A percentile compares a stretch with the other conserved stretches of the same genome.
phyloP scores from a whole-genome alignment of 1,140 invertebrate species.

The Euwallacea fornicatus region DNA sequence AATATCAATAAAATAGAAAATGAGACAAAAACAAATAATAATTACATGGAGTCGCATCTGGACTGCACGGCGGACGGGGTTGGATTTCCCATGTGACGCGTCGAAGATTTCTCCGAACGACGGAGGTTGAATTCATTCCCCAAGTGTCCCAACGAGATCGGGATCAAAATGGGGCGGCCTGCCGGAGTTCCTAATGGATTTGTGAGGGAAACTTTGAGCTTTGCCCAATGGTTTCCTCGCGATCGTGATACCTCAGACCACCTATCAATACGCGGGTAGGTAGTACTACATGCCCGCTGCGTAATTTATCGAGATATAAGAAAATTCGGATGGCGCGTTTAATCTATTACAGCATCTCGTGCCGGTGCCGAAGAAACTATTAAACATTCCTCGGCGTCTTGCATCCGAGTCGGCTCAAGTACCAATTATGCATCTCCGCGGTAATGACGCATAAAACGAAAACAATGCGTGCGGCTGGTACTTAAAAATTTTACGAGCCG shows the following conservation, averaged over 20 bases:
- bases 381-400: slow-evolving; percentile 1
- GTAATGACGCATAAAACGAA: slow-evolving; percentile 20
- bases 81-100: too few species aligned
- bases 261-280: background rate
- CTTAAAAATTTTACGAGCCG: slow-evolving; percentile 33
- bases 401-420: background rate
- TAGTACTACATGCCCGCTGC: background rate
- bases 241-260: slow-evolving; percentile 1
- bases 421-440: background rate
- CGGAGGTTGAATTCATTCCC: too few species aligned
- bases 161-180: too few species aligned
- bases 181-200: too few species aligned
- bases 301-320: slow-evolving; percentile 7
- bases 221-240: too few species aligned
- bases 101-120: too few species aligned
- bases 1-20: too few species aligned
- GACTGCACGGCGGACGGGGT: too few species aligned
- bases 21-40: too few species aligned
- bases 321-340: slow-evolving; percentile 3
- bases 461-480: slow-evolving; percentile 31
- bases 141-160: too few species aligned
- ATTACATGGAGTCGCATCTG: too few species aligned
- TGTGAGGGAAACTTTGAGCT: too few species aligned
- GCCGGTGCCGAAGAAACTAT: slow-evolving; percentile 2
- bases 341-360: background rate